phyloP scores from a whole-genome alignment of 1,140 invertebrate species.

The Helicoverpa armigera region DNA sequence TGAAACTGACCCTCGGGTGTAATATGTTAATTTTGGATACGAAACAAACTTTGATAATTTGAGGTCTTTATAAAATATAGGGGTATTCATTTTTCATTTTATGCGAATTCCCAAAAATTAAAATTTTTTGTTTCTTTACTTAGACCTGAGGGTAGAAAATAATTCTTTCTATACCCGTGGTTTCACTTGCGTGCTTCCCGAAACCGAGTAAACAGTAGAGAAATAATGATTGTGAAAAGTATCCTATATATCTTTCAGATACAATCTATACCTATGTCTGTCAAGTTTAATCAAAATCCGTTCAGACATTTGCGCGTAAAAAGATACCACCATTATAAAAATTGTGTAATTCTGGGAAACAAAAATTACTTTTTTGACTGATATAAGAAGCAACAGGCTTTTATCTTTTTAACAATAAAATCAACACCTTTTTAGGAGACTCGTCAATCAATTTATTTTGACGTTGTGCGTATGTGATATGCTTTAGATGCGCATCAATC shows the following conservation, averaged over 20 bases:
- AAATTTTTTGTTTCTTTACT: not conserved
- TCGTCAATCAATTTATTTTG: slow-evolving; percentile 5
- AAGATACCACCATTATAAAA: too few relatives aligned
- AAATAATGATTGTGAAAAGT: too few relatives aligned
- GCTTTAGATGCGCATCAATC: not conserved
- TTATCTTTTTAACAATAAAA: not conserved
- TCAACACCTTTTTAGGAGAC: not conserved
- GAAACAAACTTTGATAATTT: not conserved
- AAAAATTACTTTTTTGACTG: too few relatives aligned
- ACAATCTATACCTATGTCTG: too few relatives aligned
- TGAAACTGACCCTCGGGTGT: not conserved
- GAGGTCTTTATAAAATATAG: not conserved
- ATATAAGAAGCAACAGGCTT: not conserved
- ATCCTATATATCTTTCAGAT: too few relatives aligned
- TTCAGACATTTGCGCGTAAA: too few relatives aligned
- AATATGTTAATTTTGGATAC: slow-evolving; percentile 5
- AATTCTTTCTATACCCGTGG: too few relatives aligned
- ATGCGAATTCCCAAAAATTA: not conserved
- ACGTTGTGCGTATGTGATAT: not conserved
- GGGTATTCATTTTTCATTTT: not conserved
- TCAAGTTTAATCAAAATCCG: too few relatives aligned
- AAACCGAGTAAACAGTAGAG: too few relatives aligned
- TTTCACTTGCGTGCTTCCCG: too few relatives aligned
- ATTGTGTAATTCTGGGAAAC: too few relatives aligned
- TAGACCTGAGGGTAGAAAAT: too few relatives aligned